phyloP scores from a whole-genome alignment of 64 coral and sea anemone genomes.

The Montipora sp. region DNA sequence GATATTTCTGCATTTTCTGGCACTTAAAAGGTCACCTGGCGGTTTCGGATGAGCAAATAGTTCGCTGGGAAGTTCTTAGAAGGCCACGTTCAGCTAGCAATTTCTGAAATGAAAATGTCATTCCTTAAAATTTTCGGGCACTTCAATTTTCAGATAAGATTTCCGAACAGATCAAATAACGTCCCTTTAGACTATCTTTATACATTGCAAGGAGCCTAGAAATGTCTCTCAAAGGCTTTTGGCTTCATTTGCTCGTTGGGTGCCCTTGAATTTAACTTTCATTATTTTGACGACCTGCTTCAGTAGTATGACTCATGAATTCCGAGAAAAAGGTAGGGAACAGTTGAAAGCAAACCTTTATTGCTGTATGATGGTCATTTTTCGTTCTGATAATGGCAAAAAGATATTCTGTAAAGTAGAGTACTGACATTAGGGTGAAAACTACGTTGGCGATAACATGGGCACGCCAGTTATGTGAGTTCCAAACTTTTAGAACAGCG shows the following conservation, averaged over 20 bases:
- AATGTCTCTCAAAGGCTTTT: neutral
- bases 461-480: conserved; percentile 2
- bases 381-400: conserved; percentile 23
- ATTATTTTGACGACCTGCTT: neutral
- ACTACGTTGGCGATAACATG: conserved; percentile 49
- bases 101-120: too few species aligned
- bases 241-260: neutral
- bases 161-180: too few species aligned
- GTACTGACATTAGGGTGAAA: neutral
- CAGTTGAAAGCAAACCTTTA: conserved; percentile 35
- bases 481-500: conserved; percentile 41
- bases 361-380: neutral
- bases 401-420: conserved; percentile 46
- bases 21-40: too few species aligned
- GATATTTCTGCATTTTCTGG: too few species aligned
- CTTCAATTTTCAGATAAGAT: too few species aligned
- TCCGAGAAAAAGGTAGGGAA: conserved; percentile 30
- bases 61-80: too few species aligned
- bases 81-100: too few species aligned
- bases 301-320: neutral
- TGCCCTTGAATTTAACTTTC: too few species aligned
- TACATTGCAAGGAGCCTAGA: too few species aligned
- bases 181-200: too few species aligned
- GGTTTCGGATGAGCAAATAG: too few species aligned
- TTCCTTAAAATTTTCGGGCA: too few species aligned